Evolutionary conservation across 2,113 vertebrate species (phyloP).

Genomic region (Archocentrus centrarchus): DNA sequence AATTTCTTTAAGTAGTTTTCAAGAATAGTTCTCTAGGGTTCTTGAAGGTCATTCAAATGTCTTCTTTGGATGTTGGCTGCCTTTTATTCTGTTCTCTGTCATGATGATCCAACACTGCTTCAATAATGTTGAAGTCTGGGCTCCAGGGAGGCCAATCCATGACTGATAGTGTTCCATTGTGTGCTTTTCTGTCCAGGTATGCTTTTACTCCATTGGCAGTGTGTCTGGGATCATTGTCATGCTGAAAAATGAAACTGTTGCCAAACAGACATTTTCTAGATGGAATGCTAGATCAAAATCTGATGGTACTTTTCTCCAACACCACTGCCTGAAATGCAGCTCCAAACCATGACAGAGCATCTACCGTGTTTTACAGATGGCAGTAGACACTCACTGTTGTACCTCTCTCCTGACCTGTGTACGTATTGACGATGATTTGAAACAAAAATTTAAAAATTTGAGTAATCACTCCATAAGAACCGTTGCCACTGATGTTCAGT

Average conservation of each 20-base stretch:
- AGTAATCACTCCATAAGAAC: not conserved
- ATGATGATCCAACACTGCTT: not conserved
- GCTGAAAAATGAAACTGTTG: not conserved
- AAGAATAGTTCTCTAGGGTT: not conserved
- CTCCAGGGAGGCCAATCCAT: not conserved
- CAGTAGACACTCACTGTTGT: too few species aligned
- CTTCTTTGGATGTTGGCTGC: not conserved
- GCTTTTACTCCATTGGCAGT: not conserved
- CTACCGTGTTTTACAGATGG: too few species aligned
- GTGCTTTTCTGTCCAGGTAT: conserved; percentile 6
- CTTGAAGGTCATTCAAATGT: not conserved
- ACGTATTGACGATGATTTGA: too few species aligned
- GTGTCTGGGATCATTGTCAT: not conserved
- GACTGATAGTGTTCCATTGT: not conserved
- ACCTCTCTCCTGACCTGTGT: too few species aligned
- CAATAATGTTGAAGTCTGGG: not conserved
- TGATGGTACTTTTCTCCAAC: too few species aligned
- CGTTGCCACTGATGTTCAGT: not conserved
- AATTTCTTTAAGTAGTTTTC: not conserved
- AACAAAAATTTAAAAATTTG: not conserved
- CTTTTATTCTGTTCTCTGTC: not conserved
- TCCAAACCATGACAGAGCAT: not conserved
- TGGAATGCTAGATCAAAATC: too few species aligned
- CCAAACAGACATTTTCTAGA: not conserved
- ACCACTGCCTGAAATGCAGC: not conserved